These are phyloP conservation scores for Myanophis thanlyinensis DNA, from an alignment of 2,113 vertebrate species.

Conservation along the genomic window DNA sequence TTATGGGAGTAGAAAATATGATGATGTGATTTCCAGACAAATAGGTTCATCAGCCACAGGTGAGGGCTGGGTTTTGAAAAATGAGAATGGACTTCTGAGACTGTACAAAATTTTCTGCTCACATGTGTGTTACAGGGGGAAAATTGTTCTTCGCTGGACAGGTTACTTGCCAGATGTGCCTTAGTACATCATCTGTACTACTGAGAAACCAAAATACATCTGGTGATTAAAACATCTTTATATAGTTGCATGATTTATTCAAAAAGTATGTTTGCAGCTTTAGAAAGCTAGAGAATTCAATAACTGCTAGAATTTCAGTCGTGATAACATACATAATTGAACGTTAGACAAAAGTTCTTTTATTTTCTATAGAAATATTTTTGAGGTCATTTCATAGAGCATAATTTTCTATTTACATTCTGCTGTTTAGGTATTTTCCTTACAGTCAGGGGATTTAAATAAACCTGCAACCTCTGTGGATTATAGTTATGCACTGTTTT, in stretches of 20 bases:
- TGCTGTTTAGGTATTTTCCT: slow-evolving; percentile 51
- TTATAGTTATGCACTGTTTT: slow-evolving; percentile 65
- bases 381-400: slow-evolving; percentile 47
- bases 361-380: not conserved
- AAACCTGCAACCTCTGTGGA: slow-evolving; percentile 48
- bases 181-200: slow-evolving; percentile 56
- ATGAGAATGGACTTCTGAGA: slow-evolving; percentile 40
- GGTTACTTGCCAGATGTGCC: slow-evolving; percentile 69
- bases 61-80: slow-evolving; percentile 40
- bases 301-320: slow-evolving; percentile 49
- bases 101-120: slow-evolving; percentile 46
- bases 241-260: slow-evolving; percentile 63
- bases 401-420: slow-evolving; percentile 38
- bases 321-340: slow-evolving; percentile 45
- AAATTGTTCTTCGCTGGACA: slow-evolving; percentile 60
- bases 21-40: slow-evolving; percentile 52
- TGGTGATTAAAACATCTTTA: slow-evolving; percentile 69
- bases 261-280: slow-evolving; percentile 45
- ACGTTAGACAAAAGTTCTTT: slow-evolving; percentile 45
- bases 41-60: slow-evolving; percentile 49
- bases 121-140: slow-evolving; percentile 35
- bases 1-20: slow-evolving; percentile 42
- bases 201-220: slow-evolving; percentile 59
- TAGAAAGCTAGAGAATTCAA: slow-evolving; percentile 43
- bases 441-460: slow-evolving; percentile 61